phyloP scores from a whole-genome alignment of 2,797 vertebrate genomes.

The Alectoris magna region DNA sequence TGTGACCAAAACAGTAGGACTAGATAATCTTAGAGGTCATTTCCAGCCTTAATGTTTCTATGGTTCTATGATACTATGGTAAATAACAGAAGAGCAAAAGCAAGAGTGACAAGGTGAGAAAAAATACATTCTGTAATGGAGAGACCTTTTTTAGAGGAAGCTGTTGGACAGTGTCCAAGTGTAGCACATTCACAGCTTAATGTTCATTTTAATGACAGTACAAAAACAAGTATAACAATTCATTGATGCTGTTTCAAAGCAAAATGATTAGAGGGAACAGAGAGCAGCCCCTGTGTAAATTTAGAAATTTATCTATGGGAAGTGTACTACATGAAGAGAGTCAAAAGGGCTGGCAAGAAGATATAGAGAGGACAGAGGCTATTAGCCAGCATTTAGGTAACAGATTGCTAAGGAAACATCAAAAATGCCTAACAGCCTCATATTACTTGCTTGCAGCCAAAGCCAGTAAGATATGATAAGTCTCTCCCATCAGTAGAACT shows the following conservation, averaged over 20 bases:
- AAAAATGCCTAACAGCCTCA: neutral
- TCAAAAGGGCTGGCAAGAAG: neutral
- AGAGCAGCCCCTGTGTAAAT: neutral
- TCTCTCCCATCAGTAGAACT: neutral
- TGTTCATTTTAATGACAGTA: neutral
- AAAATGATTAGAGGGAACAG: neutral
- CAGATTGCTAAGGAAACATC: neutral
- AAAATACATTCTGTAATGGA: neutral
- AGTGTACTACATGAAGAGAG: neutral
- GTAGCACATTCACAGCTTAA: neutral
- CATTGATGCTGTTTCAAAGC: neutral
- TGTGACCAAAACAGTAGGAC: no score
- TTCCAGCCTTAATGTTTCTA: no score
- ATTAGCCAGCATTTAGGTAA: neutral
- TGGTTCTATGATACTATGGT: no score
- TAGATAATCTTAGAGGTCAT: no score
- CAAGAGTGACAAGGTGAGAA: neutral
- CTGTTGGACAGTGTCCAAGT: neutral
- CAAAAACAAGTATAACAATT: neutral
- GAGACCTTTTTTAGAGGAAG: neutral
- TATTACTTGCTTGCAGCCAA: neutral
- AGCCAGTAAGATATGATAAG: neutral
- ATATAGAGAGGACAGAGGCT: neutral
- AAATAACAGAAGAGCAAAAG: neutral
- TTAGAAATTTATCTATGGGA: neutral